Evolutionary conservation across 2,113 vertebrate genomes (phyloP), one percentile per base, ranked within the genome.

Genomic region (Agapornis roseicollis): DNA sequence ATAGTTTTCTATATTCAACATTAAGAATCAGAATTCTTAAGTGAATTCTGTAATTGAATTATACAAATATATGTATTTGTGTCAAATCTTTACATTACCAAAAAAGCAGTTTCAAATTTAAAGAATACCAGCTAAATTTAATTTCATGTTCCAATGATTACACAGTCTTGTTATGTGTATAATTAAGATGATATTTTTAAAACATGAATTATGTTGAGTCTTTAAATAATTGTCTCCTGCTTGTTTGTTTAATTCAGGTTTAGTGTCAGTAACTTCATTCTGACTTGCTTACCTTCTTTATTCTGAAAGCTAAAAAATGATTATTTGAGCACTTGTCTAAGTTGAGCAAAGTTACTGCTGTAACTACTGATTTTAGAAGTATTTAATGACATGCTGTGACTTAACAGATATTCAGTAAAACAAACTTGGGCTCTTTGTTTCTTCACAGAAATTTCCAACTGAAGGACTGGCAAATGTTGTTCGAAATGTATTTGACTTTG

Each of bases 401-500:
- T 96, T 97, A 80, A 77, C 33, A 65, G n/a, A 23, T 39, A 28
- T 73, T 84, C 78, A 82, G 5, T 88, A 80, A 93, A 29, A 64
- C 5, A 31, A 41, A 79, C 88, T 37, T 55, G 66, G 6, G 27
- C 2, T 61, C 41, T 91, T 81, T 93, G 12, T 80, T 76, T 96
- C 72, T 97, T 81, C 66, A 61, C 97, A 99, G 99, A 99, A 98
- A 98, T 99, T 99, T 97, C 99, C 99, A 15, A 80, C 97, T 8
- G 99, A 99, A 97, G 99, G 99, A 84, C 98, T 99, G 46, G 98
- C 99, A 88, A 99, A 96, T 53, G 99, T 99, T 92, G 98, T 99
- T 94, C 98, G 98, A 60, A 99, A 99, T 5, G 99, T 99, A 18
- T 99, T 99, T 87, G 99, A 99, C 97, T 99, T 99, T 52, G 99